phyloP scores from a whole-genome alignment of 2,113 vertebrate species.

The Thomomys bottae region DNA sequence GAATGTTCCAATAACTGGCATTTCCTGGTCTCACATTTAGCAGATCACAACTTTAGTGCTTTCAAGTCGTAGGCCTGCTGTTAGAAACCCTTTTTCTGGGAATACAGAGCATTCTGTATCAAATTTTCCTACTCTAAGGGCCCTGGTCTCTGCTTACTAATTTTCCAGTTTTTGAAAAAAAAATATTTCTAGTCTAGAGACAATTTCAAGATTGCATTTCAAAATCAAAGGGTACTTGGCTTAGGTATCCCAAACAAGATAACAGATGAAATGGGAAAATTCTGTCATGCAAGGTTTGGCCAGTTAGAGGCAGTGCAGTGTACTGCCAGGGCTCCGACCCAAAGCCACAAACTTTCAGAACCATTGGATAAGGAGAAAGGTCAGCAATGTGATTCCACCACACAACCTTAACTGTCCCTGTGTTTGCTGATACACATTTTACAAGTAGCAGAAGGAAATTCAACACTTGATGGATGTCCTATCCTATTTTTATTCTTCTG shows the following conservation, averaged over 20 bases:
- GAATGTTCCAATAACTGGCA: not conserved
- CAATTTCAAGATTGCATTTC: not conserved
- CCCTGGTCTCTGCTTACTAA: not conserved
- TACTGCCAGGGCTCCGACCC: rapidly evolving
- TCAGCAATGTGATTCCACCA: not conserved
- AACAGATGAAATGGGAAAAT: not conserved
- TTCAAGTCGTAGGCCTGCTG: rapidly evolving
- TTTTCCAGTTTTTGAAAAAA: not conserved
- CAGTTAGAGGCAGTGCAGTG: not conserved
- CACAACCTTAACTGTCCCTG: not conserved
- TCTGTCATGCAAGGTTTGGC: rapidly evolving
- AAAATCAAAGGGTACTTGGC: not conserved
- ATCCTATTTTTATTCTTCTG: not conserved
- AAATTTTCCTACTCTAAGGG: not conserved
- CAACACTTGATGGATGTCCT: not conserved
- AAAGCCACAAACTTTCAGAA: rapidly evolving
- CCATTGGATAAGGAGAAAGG: rapidly evolving
- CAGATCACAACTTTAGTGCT: not conserved
- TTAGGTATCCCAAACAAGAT: not conserved
- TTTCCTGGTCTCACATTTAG: not conserved
- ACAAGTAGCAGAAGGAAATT: not conserved
- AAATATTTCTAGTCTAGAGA: no score
- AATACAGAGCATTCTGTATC: rapidly evolving
- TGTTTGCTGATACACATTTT: rapidly evolving
- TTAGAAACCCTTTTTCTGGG: not conserved